Conservation (phyloP, 2,113 vertebrate genomes). For the Trogon melanurus region DNA sequence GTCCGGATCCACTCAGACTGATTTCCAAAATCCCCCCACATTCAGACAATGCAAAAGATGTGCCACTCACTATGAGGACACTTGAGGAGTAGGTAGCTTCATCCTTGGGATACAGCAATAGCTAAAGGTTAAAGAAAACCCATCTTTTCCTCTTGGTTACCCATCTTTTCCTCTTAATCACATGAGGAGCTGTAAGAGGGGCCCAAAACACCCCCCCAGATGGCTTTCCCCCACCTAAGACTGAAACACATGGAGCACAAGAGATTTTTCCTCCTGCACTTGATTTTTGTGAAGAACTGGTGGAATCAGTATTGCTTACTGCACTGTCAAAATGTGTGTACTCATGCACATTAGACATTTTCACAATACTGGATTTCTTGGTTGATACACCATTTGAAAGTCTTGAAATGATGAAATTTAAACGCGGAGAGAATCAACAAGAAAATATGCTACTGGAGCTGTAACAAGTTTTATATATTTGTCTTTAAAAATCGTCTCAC, state of each 20-base stretch:
- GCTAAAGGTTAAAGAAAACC: background rate
- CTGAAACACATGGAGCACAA: background rate
- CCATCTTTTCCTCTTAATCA: background rate
- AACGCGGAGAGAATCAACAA: background rate
- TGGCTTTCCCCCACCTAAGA: background rate
- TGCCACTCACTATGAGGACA: background rate
- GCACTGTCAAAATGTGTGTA: background rate
- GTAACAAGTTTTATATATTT: background rate
- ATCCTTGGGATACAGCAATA: background rate
- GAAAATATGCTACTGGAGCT: background rate
- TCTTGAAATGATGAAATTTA: background rate
- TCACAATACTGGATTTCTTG: background rate
- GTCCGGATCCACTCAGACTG: background rate
- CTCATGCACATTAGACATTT: background rate
- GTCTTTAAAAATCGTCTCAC: background rate
- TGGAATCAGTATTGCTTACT: slow-evolving; percentile 15
- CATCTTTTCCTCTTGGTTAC: background rate
- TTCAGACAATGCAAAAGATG: background rate
- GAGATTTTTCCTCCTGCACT: background rate
- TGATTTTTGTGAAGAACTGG: background rate
- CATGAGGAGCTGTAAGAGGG: background rate
- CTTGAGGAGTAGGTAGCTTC: background rate
- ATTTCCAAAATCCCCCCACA: background rate
- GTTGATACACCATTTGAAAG: background rate
- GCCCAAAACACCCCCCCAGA: background rate